Evolutionary conservation across 1,140 invertebrate genomes (phyloP).

Genomic region (Brachionus paranguensis): DNA sequence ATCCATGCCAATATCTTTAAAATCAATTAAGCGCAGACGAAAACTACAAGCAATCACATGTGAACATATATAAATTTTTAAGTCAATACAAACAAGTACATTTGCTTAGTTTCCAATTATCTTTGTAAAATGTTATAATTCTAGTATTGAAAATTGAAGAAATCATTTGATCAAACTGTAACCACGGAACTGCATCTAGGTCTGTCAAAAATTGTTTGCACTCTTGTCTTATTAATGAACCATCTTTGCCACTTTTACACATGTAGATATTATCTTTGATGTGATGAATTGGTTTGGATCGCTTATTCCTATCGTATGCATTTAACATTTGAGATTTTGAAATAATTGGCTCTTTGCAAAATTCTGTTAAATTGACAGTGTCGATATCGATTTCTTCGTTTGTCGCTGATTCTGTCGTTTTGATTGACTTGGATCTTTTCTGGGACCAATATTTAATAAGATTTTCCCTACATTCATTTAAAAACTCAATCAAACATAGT

Average conservation of each 20-base stretch:
- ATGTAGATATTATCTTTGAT: constrained; percentile 9
- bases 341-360: constrained; percentile 5
- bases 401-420: background rate
- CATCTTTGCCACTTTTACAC: background rate
- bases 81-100: background rate
- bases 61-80: background rate
- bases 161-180: background rate
- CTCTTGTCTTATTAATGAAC: background rate
- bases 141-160: background rate
- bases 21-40: background rate
- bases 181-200: background rate
- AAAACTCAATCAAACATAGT: background rate
- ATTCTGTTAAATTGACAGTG: background rate
- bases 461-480: constrained; percentile 7
- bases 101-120: constrained; percentile 11
- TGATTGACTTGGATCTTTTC: background rate
- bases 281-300: constrained; percentile 6
- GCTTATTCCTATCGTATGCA: constrained; percentile 7
- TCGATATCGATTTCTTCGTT: constrained; percentile 12
- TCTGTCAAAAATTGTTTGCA: background rate
- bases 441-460: constrained; percentile 12
- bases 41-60: constrained; percentile 8
- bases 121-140: background rate
- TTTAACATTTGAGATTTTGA: constrained; percentile 19
- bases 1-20: constrained; percentile 11